Percentiles rank a stretch among this genome's conserved stretches.
These are phyloP conservation scores for Leptinotarsa lineolata DNA, from an alignment of 1,140 invertebrate species.

Conservation along the genomic window DNA sequence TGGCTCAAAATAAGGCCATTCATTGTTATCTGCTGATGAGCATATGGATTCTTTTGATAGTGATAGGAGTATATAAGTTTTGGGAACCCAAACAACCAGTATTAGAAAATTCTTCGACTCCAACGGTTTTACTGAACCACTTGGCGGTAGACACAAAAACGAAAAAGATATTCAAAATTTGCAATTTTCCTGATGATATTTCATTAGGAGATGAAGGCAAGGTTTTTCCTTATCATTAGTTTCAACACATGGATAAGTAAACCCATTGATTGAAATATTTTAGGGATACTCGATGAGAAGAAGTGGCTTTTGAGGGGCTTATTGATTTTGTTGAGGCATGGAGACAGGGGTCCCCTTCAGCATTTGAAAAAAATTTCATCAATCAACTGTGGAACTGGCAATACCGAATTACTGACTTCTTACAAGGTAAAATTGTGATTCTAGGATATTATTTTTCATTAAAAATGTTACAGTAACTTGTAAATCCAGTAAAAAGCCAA, in stretches of 20 bases:
- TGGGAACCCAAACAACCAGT: conserved; percentile 62
- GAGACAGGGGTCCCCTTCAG: conserved; percentile 82
- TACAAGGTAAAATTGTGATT: conserved; percentile 46
- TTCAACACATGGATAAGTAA: neutral
- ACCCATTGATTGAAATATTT: conserved; percentile 23
- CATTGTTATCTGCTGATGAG: conserved; percentile 78
- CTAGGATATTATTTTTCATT: too few relatives aligned
- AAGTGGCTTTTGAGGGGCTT: conserved; percentile 77
- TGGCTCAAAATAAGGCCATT: conserved; percentile 69
- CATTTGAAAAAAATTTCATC: conserved; percentile 75
- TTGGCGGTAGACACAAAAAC: conserved; percentile 65
- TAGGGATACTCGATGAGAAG: conserved; percentile 61
- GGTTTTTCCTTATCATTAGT: neutral
- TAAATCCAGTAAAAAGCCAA: too few relatives aligned
- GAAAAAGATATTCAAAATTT: conserved; percentile 67
- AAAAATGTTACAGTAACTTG: too few relatives aligned
- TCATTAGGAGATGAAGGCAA: conserved; percentile 70
- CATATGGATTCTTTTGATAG: conserved; percentile 76
- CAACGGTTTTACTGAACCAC: conserved; percentile 57
- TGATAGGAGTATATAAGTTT: conserved; percentile 80
- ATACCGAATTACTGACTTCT: conserved; percentile 44
- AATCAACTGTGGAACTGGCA: conserved; percentile 72
- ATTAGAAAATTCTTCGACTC: conserved; percentile 51
- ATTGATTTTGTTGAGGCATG: conserved; percentile 81
- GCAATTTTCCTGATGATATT: conserved; percentile 70